Conservation (phyloP, 1,140 invertebrate species). For the Sweltsa coloradensis region DNA sequence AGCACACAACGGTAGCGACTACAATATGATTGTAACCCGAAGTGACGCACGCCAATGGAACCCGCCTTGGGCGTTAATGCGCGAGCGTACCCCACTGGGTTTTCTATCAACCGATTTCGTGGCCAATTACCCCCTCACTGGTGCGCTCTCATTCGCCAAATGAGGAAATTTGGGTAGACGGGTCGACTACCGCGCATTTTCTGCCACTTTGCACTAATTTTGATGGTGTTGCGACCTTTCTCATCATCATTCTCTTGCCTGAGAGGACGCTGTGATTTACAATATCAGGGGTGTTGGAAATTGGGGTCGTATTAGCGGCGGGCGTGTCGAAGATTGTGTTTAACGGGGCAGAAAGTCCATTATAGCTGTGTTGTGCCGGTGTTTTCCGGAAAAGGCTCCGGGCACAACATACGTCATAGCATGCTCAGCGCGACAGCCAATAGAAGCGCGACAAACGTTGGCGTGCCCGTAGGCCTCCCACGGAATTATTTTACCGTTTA, state of each 20-base stretch:
- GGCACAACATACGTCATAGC: too few species aligned
- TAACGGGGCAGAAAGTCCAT: constrained; percentile 1
- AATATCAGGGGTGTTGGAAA: not conserved
- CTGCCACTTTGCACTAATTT: constrained; percentile 5
- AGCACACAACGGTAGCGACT: too few species aligned
- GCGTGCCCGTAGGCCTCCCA: too few species aligned
- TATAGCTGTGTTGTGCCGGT: too few species aligned
- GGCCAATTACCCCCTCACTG: constrained; percentile 6
- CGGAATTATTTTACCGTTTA: too few species aligned
- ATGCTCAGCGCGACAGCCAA: too few species aligned
- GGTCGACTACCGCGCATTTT: constrained; percentile 3
- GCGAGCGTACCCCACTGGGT: too few species aligned
- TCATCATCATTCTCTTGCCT: constrained; percentile 6
- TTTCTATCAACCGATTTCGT: constrained; percentile 10
- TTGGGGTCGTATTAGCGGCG: not conserved
- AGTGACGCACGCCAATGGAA: too few species aligned
- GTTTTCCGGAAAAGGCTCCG: too few species aligned
- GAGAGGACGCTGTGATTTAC: constrained; percentile 2
- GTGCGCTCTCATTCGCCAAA: constrained; percentile 3
- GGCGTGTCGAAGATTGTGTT: constrained; percentile 1
- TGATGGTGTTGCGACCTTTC: not conserved
- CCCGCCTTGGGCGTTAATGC: too few species aligned
- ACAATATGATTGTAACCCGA: too few species aligned
- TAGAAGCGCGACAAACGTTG: too few species aligned
- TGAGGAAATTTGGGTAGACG: constrained; percentile 7